These are phyloP conservation scores for Amiota mariae DNA, from an alignment of 2,888 invertebrate genomes.

Conservation along the genomic window DNA sequence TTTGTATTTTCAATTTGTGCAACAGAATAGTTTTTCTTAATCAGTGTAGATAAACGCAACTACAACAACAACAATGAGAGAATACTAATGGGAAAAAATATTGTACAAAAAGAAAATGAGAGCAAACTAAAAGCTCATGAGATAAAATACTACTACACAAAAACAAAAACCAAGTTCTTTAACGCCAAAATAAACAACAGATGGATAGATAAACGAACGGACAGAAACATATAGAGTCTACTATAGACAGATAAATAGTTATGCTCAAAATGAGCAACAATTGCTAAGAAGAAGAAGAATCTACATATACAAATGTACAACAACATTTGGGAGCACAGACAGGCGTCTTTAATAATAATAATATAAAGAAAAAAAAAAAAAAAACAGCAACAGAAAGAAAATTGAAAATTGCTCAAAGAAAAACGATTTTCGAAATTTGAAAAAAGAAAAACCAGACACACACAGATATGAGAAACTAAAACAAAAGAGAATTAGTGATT, in stretches of 20 bases:
- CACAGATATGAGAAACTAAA: conserved; percentile 37
- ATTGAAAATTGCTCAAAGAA: background rate
- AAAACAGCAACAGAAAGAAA: conserved; percentile 42
- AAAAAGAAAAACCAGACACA: conserved; percentile 43
- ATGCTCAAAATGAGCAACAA: conserved; percentile 36
- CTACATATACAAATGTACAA: background rate
- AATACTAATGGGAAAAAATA: conserved; percentile 41
- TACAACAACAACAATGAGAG: conserved; percentile 6
- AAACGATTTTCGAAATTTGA: conserved; percentile 38
- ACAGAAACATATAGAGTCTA: conserved; percentile 25
- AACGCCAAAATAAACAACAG: conserved; percentile 47
- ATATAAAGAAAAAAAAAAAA: conserved; percentile 30
- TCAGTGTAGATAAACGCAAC: background rate
- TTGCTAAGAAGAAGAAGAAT: conserved; percentile 28
- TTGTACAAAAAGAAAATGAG: conserved; percentile 19
- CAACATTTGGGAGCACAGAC: background rate
- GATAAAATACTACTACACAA: conserved; percentile 28
- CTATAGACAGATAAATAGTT: conserved; percentile 22
- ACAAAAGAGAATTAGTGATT: conserved; percentile 46
- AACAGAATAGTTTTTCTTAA: background rate
- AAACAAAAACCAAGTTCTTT: conserved; percentile 52
- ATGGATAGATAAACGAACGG: background rate
- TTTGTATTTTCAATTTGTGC: background rate
- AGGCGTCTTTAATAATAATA: background rate
- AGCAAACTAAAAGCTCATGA: background rate